Percentiles rank a stretch among this genome's conserved stretches.
phyloP scores from a whole-genome alignment of 2,113 vertebrate genomes.

The Bagarius yarrelli region DNA sequence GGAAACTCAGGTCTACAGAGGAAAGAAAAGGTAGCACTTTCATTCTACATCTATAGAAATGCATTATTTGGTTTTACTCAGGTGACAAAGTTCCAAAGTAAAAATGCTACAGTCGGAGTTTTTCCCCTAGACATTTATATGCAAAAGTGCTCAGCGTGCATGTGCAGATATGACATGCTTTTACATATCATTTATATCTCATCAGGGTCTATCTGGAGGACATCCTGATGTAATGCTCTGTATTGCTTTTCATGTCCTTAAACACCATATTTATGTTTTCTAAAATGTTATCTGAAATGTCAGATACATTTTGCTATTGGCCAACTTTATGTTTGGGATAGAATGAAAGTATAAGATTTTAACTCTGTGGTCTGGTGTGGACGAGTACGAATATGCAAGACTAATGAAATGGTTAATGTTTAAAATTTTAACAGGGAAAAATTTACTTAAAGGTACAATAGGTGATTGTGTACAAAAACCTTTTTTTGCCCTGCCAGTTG shows the following conservation, averaged over 20 bases:
- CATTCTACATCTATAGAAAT: neutral
- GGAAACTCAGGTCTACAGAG: conserved; percentile 60
- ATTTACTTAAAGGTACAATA: too few species aligned
- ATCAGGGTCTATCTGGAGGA: neutral
- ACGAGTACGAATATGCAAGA: conserved; percentile 10
- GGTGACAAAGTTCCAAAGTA: neutral
- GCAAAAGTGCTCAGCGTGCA: neutral
- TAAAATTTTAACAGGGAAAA: neutral
- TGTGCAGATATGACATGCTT: neutral
- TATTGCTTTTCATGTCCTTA: neutral
- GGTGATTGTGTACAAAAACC: too few species aligned
- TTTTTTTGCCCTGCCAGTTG: too few species aligned
- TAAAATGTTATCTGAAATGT: too few species aligned
- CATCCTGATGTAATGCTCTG: neutral
- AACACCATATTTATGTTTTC: neutral
- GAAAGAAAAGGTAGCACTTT: conserved; percentile 69
- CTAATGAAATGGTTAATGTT: neutral
- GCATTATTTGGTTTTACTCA: neutral
- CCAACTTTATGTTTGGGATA: neutral
- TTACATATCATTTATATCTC: neutral
- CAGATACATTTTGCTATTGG: too few species aligned
- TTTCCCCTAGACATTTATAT: neutral
- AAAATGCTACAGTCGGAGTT: neutral
- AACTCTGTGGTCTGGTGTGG: conserved; percentile 4
- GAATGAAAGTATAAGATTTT: neutral